Evolutionary conservation across 37 sponge, comb jelly and placozoan species (phyloP).

Genomic region (Aplysina aerophoba): DNA sequence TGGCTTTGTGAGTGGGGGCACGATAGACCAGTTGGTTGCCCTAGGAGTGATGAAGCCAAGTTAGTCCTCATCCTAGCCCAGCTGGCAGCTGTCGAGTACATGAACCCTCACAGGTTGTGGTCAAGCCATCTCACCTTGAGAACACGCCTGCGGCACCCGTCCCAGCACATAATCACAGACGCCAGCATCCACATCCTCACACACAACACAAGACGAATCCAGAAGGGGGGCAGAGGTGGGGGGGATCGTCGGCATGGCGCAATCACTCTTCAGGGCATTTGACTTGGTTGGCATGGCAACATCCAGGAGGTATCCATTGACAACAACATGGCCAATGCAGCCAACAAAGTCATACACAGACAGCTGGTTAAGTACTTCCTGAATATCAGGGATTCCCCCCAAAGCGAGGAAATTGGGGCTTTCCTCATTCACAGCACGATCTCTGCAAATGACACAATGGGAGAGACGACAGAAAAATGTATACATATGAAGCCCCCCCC

Average conservation of each 20-base stretch:
- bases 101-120: too few relatives aligned
- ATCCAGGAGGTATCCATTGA: constrained; percentile 7
- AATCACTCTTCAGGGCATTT: neutral
- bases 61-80: too few relatives aligned
- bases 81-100: too few relatives aligned
- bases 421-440: too few relatives aligned
- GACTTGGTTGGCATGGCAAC: neutral
- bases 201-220: neutral
- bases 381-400: neutral
- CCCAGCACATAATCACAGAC: neutral
- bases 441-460: too few relatives aligned
- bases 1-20: too few relatives aligned
- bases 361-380: neutral
- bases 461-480: too few relatives aligned
- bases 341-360: constrained; percentile 15
- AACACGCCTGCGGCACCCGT: neutral
- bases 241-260: neutral
- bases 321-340: constrained; percentile 11
- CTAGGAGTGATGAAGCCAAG: too few relatives aligned
- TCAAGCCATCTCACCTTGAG: constrained; percentile 15
- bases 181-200: neutral
- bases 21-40: too few relatives aligned
- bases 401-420: neutral
- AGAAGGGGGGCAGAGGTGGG: neutral
- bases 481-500: too few relatives aligned